A percentile compares a stretch with the other conserved stretches of the same genome.
Conservation (phyloP, 2,113 vertebrate species). For the Phalacrocorax carbo region DNA sequence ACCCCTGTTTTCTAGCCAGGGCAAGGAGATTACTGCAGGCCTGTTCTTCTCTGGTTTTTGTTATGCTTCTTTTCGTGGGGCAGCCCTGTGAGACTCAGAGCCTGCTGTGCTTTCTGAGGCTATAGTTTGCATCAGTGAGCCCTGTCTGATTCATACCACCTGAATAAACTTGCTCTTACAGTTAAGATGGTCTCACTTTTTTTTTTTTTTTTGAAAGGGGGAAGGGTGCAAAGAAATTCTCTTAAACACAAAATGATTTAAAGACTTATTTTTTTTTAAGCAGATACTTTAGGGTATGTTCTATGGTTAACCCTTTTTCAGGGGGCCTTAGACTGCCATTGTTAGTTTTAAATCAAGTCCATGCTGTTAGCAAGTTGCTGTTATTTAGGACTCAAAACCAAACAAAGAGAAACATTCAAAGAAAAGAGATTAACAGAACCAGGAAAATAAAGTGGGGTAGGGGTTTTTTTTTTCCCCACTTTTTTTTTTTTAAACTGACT, state of each 20-base stretch:
- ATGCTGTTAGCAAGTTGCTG: slow-evolving; percentile 5
- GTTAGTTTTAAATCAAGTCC: slow-evolving; percentile 19
- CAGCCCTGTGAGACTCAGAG: slow-evolving; percentile 56
- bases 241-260: slow-evolving; percentile 53
- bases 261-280: slow-evolving; percentile 23
- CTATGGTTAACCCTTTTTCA: background rate
- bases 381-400: slow-evolving; percentile 17
- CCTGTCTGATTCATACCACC: slow-evolving; percentile 84
- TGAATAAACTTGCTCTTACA: slow-evolving; percentile 84
- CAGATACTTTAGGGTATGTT: background rate
- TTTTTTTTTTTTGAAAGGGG: background rate
- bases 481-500: background rate
- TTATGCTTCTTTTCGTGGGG: slow-evolving; percentile 56
- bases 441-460: background rate
- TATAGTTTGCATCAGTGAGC: slow-evolving; percentile 76
- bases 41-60: slow-evolving; percentile 75
- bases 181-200: slow-evolving; percentile 70
- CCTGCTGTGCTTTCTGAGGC: slow-evolving; percentile 74
- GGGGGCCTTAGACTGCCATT: background rate
- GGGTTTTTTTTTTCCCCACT: background rate
- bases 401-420: slow-evolving; percentile 19
- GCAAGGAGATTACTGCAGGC: slow-evolving; percentile 76
- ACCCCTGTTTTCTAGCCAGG: slow-evolving; percentile 78
- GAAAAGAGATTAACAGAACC: background rate
- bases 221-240: background rate